Evolutionary conservation across 2,888 invertebrate genomes (phyloP).

Genomic region (Cantharis flavilabris): DNA sequence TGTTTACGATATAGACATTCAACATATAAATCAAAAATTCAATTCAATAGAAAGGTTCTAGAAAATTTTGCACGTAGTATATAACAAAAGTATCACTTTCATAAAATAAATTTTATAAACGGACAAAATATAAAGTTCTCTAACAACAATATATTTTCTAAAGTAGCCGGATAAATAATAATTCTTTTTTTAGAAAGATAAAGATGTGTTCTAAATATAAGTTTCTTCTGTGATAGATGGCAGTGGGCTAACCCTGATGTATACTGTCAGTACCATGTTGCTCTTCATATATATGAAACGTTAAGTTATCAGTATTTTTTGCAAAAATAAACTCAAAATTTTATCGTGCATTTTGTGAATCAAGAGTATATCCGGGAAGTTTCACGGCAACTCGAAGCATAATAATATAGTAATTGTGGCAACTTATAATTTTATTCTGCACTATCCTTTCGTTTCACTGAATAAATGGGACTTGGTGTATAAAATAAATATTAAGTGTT

Average conservation of each 20-base stretch:
- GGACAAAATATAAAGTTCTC: neutral
- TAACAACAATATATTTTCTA: neutral
- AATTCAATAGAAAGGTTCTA: neutral
- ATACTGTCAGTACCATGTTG: neutral
- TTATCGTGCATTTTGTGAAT: neutral
- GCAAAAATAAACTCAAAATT: neutral
- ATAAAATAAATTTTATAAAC: neutral
- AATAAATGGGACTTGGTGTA: neutral
- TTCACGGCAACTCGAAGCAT: neutral
- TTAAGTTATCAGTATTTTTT: neutral
- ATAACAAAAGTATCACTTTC: neutral
- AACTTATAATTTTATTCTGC: neutral
- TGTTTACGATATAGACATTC: neutral
- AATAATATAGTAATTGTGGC: neutral
- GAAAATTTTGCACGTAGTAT: neutral
- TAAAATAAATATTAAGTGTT: neutral
- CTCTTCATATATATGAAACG: neutral
- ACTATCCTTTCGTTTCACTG: neutral
- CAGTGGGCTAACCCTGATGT: neutral
- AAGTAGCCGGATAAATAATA: neutral
- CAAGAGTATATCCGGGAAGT: neutral
- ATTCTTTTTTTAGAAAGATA: neutral
- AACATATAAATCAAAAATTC: neutral
- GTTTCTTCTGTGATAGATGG: neutral
- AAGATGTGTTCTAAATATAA: neutral